These are phyloP conservation scores for Dichetophora obliterata DNA, from an alignment of 2,888 invertebrate genomes.

Conservation along the genomic window DNA sequence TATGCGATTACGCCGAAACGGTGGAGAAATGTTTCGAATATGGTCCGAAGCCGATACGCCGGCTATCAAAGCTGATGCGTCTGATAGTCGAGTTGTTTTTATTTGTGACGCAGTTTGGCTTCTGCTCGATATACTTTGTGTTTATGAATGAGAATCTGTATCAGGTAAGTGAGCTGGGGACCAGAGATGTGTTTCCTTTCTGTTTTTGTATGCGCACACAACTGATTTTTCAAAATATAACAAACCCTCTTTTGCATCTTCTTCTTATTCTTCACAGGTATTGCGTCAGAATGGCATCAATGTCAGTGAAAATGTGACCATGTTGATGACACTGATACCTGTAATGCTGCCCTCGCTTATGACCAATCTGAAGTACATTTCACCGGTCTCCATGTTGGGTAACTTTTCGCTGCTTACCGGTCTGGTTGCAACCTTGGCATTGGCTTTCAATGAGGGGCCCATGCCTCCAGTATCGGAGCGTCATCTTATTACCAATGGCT, in stretches of 20 bases:
- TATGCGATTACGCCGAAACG: constrained; percentile 87
- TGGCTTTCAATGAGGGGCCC: constrained; percentile 78
- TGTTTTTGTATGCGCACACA: neutral
- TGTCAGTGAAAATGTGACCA: constrained; percentile 57
- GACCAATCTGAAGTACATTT: constrained; percentile 69
- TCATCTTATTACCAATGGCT: constrained; percentile 74
- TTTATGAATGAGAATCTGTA: constrained; percentile 90
- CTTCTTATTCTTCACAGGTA: no score
- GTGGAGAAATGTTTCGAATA: constrained; percentile 84
- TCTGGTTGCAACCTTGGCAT: constrained; percentile 81
- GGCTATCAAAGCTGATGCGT: constrained; percentile 77
- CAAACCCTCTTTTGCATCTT: no score
- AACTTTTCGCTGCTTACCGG: constrained; percentile 80
- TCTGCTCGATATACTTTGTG: constrained; percentile 97
- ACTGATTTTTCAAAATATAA: neutral
- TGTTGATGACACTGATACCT: constrained; percentile 61
- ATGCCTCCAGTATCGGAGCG: constrained; percentile 76
- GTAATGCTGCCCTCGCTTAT: constrained; percentile 65
- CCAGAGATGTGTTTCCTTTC: neutral
- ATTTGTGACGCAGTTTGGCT: constrained; percentile 94
- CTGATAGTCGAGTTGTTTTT: constrained; percentile 86
- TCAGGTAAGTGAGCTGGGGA: constrained; percentile 70
- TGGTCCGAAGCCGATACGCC: constrained; percentile 76
- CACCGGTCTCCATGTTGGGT: constrained; percentile 83
- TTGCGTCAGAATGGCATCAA: constrained; percentile 60